Conservation (phyloP, 2,113 vertebrate species). For the Zonotrichia leucophrys region DNA sequence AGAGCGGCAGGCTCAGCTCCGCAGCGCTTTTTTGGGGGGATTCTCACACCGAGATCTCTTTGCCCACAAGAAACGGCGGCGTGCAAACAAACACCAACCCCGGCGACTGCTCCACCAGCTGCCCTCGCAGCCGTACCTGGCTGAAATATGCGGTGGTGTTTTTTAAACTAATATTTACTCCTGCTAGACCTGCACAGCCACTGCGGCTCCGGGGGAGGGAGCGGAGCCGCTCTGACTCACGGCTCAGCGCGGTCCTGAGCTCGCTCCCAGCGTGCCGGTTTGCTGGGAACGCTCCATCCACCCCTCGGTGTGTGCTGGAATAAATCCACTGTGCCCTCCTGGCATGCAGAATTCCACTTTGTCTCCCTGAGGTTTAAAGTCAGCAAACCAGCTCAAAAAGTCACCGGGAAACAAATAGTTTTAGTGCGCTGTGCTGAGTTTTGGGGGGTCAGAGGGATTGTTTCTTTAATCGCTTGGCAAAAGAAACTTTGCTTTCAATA, state of each 20-base stretch:
- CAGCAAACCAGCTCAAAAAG: background rate
- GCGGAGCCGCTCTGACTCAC: constrained; percentile 39
- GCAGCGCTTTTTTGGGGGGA: background rate
- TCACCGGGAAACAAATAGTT: background rate
- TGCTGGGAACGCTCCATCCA: background rate
- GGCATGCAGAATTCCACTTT: background rate
- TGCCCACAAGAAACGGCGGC: background rate
- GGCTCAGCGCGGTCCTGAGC: background rate
- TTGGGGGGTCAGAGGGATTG: no score
- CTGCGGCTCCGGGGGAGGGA: constrained; percentile 34
- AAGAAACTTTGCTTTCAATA: background rate
- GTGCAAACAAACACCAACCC: background rate
- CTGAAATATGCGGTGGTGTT: background rate
- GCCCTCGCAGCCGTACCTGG: background rate
- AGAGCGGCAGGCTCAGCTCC: background rate
- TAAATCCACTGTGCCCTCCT: background rate
- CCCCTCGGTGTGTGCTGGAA: background rate
- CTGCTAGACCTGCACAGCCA: constrained; percentile 53
- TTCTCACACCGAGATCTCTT: background rate
- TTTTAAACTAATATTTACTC: constrained; percentile 61
- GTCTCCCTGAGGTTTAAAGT: background rate
- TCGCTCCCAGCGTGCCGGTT: background rate
- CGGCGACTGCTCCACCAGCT: background rate
- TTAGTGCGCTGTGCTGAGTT: background rate
- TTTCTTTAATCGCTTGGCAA: background rate